These are phyloP conservation scores for Cynopterus sphinx DNA, from an alignment of 2,797 vertebrate genomes.

Conservation along the genomic window DNA sequence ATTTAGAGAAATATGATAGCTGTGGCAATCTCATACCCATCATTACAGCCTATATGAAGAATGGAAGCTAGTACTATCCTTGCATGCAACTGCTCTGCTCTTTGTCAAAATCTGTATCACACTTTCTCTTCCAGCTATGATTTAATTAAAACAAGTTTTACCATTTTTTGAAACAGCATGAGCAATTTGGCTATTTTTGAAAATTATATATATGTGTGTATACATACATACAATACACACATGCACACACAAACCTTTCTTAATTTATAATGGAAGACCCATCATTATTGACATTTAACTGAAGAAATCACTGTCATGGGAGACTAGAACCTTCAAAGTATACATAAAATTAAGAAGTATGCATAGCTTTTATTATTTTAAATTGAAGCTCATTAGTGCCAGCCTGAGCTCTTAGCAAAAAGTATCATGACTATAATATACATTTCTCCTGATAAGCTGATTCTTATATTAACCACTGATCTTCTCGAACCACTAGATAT, in stretches of 20 bases:
- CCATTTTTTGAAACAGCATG: constrained; percentile 65
- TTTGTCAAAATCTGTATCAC: constrained; percentile 55
- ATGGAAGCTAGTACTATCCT: not conserved
- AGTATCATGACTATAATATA: constrained; percentile 52
- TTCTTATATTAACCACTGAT: constrained; percentile 20
- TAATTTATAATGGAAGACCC: constrained; percentile 51
- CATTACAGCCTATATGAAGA: constrained; percentile 31
- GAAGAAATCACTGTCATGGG: constrained; percentile 66
- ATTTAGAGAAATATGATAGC: constrained; percentile 31
- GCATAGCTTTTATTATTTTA: constrained; percentile 64
- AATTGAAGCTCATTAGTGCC: constrained; percentile 69
- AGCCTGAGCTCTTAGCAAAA: constrained; percentile 66
- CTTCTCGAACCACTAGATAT: constrained; percentile 42
- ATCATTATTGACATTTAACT: constrained; percentile 73
- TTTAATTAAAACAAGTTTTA: constrained; percentile 76
- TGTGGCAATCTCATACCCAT: not conserved
- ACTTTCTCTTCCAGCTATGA: constrained; percentile 62
- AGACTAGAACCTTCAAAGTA: constrained; percentile 63
- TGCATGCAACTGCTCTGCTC: constrained; percentile 29
- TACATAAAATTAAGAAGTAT: constrained; percentile 68
- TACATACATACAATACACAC: no score
- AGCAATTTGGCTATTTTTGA: constrained; percentile 48
- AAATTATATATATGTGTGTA: not conserved
- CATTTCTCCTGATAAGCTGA: constrained; percentile 73
- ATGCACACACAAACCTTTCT: not conserved